Base-by-base conservation (phyloP, 2,888 invertebrate genomes). In the Tinea semifulvella region DNA sequence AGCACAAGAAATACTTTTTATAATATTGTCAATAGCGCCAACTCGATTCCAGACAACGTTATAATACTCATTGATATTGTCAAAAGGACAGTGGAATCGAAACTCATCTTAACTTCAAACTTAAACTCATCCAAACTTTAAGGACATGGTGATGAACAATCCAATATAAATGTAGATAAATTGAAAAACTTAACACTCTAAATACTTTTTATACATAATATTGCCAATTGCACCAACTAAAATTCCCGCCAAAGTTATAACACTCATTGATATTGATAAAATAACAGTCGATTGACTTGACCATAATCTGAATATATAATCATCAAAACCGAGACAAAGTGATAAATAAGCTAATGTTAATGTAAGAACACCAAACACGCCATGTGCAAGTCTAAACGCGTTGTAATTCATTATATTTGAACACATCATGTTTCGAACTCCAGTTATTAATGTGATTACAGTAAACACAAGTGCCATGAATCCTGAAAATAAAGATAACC, bases 391-490 rank as follows among this genome's bases (percentile, higher is more conserved):
- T 19, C 40, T 2, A 22, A 40, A 13, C 13, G 13, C 2, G 13
- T 40, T 40, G 8, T 20, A 40, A 22, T 20, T 40, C 40, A 40
- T 40, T 40, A 22, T 22, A 40, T 40, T 40, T 6, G 22, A 40
- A 14, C 22, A 20, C n/a, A 22, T 3, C 13, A 40, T 22, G 2
- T 40, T 40, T 6, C 40, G 20, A 0, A 65, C 8, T 17, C 68
- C 74, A 31, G 65, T 68, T 16, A 68, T 17, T 1, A 72, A 54
- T 49, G 60, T 70, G 0, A 65, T 16, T 2, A 57, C 6, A 2
- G 70, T 65, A 2, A 68, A 48, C 4, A 68, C 3, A 55, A 72
- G 49, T 4, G 71, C 67, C 8, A 64, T 26, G 11, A 71, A 47
- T 45, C 74, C 74, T 74, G 62, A 46, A 54, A 70, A 59, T 7